Evolutionary conservation across 2,888 invertebrate genomes (phyloP).

Genomic region (Petrolisthes cinctipes): DNA sequence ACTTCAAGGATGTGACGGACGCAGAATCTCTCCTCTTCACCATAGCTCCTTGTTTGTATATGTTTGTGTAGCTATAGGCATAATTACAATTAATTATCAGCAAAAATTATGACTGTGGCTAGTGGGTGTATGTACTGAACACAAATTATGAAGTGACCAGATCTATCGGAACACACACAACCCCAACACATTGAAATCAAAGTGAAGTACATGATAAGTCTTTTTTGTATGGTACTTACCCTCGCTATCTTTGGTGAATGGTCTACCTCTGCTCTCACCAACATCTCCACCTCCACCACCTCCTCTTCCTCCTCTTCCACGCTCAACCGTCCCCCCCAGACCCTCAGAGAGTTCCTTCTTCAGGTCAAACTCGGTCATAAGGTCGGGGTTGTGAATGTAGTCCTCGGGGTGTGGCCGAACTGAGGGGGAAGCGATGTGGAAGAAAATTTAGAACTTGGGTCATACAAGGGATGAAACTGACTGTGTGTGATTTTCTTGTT

Average conservation of each 20-base stretch:
- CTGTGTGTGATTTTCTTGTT: too few relatives aligned
- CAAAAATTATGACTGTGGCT: not conserved
- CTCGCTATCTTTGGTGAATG: constrained; percentile 44
- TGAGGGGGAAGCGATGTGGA: constrained; percentile 3
- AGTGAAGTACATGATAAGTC: too few relatives aligned
- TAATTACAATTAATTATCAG: not conserved
- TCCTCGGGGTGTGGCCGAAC: constrained; percentile 50
- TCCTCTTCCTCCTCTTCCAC: not conserved
- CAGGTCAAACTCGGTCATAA: constrained; percentile 47
- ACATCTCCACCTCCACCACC: constrained; percentile 24
- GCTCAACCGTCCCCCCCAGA: not conserved
- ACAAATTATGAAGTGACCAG: not conserved
- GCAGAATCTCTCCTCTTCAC: too few relatives aligned
- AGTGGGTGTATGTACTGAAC: not conserved
- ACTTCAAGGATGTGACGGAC: too few relatives aligned
- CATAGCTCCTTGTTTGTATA: too few relatives aligned
- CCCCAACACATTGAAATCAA: too few relatives aligned
- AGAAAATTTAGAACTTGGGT: not conserved
- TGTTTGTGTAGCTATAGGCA: too few relatives aligned
- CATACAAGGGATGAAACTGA: too few relatives aligned
- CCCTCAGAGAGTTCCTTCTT: constrained; percentile 48
- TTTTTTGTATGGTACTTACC: constrained; percentile 16
- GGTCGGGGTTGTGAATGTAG: constrained; percentile 44
- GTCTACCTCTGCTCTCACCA: constrained; percentile 27
- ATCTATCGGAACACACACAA: not conserved